A percentile compares a stretch with the other conserved stretches of the same genome.
Conservation (phyloP, 2,797 vertebrate genomes). For the Urocyon cinereoargenteus region DNA sequence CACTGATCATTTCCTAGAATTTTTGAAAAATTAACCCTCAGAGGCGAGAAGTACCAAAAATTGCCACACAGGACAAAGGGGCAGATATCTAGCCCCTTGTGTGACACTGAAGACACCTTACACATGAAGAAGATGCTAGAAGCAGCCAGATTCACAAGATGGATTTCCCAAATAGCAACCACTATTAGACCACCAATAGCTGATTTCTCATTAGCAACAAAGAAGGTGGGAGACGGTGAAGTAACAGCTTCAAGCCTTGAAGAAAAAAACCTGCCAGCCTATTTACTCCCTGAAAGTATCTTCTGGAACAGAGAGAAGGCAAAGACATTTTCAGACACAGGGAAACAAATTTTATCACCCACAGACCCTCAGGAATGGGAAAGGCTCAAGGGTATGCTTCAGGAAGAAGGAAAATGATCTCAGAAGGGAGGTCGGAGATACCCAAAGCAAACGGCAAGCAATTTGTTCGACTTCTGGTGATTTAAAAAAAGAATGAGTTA, state of each 20-base stretch:
- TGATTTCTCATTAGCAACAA: background rate
- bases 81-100: background rate
- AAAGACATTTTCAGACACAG: background rate
- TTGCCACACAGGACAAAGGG: rapidly evolving
- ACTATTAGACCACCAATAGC: background rate
- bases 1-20: constrained; percentile 9
- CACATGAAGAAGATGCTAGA: background rate
- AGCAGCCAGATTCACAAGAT: background rate
- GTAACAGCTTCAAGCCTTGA: background rate
- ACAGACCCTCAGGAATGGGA: background rate
- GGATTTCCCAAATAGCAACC: background rate
- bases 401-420: background rate
- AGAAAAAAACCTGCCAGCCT: background rate
- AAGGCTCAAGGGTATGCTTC: background rate
- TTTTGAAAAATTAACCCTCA: constrained; percentile 13
- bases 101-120: background rate
- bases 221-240: background rate
- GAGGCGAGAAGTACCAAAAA: background rate
- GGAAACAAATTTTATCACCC: background rate
- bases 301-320: background rate
- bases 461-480: background rate
- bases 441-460: background rate
- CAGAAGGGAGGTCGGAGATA: background rate
- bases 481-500: background rate
- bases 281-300: background rate